phyloP scores from a whole-genome alignment of 2,797 vertebrate genomes.

The Vireo griseus region DNA sequence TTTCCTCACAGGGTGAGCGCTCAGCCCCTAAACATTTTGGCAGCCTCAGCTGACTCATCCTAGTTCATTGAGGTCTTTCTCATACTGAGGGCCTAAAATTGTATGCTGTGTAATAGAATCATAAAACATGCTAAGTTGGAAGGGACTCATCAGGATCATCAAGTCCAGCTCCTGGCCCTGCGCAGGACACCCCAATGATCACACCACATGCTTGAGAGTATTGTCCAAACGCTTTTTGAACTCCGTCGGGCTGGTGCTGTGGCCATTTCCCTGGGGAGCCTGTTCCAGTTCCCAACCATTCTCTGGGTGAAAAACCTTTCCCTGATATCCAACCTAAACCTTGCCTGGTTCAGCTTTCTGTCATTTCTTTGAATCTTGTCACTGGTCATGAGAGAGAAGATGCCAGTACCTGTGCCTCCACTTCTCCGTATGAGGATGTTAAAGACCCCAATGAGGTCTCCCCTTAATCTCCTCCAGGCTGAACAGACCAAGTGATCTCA shows the following conservation, averaged over 20 bases:
- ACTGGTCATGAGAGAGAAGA: not conserved
- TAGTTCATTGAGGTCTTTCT: not conserved
- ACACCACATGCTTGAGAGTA: not conserved
- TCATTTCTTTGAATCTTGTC: not conserved
- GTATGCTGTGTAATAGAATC: not conserved
- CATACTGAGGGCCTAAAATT: not conserved
- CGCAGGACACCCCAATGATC: not conserved
- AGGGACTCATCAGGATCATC: not conserved
- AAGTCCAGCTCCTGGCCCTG: not conserved
- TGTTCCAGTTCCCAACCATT: accelerated
- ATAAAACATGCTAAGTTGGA: not conserved
- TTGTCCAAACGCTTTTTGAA: not conserved
- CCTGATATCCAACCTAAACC: not conserved
- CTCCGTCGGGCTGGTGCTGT: not conserved
- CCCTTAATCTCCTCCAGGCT: not conserved
- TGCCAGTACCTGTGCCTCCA: not conserved
- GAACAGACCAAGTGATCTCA: not conserved
- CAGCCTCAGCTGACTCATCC: not conserved
- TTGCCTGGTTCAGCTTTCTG: not conserved
- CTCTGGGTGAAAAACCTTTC: not conserved
- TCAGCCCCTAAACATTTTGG: not conserved
- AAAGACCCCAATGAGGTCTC: not conserved
- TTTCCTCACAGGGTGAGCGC: not conserved
- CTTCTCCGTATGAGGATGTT: not conserved
- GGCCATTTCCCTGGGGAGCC: not conserved